A percentile compares a stretch with the other conserved stretches of the same genome.
These are phyloP conservation scores for Myopa tessellatipennis DNA, from an alignment of 2,888 invertebrate species.

Conservation along the genomic window DNA sequence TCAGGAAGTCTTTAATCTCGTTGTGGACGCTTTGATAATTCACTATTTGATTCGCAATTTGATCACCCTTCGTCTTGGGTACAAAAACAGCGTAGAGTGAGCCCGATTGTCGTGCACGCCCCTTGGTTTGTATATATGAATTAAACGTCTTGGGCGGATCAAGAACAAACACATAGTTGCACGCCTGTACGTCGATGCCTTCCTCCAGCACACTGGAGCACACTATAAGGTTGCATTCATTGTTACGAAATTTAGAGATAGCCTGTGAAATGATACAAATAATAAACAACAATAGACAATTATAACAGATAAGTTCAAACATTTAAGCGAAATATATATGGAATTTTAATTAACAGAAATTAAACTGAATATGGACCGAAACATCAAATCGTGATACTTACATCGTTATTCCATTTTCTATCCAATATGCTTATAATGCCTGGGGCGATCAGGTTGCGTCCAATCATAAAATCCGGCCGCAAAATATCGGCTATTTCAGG, in stretches of 20 bases:
- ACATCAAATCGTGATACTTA: constrained; percentile 43
- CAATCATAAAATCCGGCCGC: constrained; percentile 78
- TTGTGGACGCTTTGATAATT: constrained; percentile 71
- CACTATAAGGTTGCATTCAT: constrained; percentile 75
- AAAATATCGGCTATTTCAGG: constrained; percentile 70
- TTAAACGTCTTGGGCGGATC: constrained; percentile 79
- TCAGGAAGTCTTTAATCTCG: constrained; percentile 71
- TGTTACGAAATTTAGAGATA: constrained; percentile 72
- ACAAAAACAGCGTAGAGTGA: constrained; percentile 75
- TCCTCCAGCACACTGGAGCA: constrained; percentile 89
- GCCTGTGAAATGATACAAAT: constrained; percentile 54
- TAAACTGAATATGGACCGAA: not conserved
- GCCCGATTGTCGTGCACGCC: constrained; percentile 77
- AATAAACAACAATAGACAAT: not conserved
- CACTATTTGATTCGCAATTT: constrained; percentile 64
- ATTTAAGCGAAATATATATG: too few relatives aligned
- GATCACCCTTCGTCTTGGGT: constrained; percentile 56
- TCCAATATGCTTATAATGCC: constrained; percentile 59
- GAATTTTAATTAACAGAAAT: not conserved
- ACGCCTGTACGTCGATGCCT: constrained; percentile 87
- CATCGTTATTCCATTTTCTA: constrained; percentile 57
- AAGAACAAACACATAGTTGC: constrained; percentile 82
- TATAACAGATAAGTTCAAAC: too few relatives aligned
- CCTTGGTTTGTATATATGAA: constrained; percentile 91
- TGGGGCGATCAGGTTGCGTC: constrained; percentile 62